Base-by-base conservation (phyloP, 2,113 vertebrate species). In the Osmerus mordax region DNA sequence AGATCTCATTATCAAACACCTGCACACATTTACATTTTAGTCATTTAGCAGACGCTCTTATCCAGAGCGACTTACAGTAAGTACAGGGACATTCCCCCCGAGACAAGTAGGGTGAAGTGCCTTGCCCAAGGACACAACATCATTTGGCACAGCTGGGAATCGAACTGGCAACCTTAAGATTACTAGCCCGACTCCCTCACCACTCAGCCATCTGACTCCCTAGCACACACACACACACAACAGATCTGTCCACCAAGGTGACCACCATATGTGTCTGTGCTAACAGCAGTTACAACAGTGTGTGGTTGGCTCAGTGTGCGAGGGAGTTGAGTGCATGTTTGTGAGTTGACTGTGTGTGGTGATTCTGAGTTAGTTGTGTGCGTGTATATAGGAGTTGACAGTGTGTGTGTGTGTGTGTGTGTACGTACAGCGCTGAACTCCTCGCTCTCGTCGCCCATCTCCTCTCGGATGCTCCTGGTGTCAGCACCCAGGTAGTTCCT, bases 391-490 rank as follows among this genome's bases (percentile, higher is more conserved):
- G 58, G 23, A 23, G 23, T 23, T 28, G 59, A 21, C 13, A 16
- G 14, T 62, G 60, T 62, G 60, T 62, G 25, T 4, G 5, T 51
- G 5, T 51, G 59, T 67, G 55, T 80, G 25, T 70, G 23, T 51
- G 25, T 61, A 89, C 92, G 52, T 75, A 98, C 97, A 71, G 94
- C 94, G 21, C 90, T 94, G 87, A 99, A 99, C 87, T 98, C 97
- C 0, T 98, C 95, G 0, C 96, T 98, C 86, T 99, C 97, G 0
- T 99, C 97, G 0, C 97, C 97, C 97, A 99, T 99, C 90, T 99
- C 97, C 75, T 99, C 97, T 6, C 97, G 92, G 55, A 95, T 88
- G 0, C 93, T 94, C 73, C 97, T 91, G 81, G 96, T 94, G 83
- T 99, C 96, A 0, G 97, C 97, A 0, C 97, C 97, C 54, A 99